Evolutionary conservation across 2,888 invertebrate genomes (phyloP).

Genomic region (Petrolisthes manimaculis): DNA sequence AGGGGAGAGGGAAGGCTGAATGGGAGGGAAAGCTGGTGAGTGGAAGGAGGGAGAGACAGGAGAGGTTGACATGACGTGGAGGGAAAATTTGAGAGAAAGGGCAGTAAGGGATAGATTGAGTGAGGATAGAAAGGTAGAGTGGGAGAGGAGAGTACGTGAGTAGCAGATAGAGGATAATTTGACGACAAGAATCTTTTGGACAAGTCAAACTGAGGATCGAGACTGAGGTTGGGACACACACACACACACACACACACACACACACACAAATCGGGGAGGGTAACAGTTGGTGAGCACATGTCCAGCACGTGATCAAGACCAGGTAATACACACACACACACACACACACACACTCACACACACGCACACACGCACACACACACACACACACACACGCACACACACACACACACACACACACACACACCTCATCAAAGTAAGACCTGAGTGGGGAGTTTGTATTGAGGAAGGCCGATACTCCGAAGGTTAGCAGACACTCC

Average conservation of each 20-base stretch:
- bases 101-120: not conserved
- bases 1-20: not conserved
- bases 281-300: too few relatives aligned
- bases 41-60: not conserved
- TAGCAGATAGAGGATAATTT: not conserved
- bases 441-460: constrained; percentile 22
- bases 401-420: not conserved
- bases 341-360: not conserved
- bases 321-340: not conserved
- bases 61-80: not conserved
- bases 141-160: not conserved
- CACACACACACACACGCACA: not conserved
- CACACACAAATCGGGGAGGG: too few relatives aligned
- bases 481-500: constrained; percentile 31
- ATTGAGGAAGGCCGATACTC: constrained; percentile 8
- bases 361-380: not conserved
- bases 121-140: not conserved
- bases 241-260: too few relatives aligned
- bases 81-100: not conserved
- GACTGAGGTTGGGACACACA: not conserved
- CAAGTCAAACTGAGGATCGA: not conserved
- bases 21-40: not conserved
- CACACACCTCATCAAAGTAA: constrained; percentile 22
- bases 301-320: too few relatives aligned
- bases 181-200: too few relatives aligned